A percentile compares a stretch with the other conserved stretches of the same genome.
phyloP scores from a whole-genome alignment of 2,888 invertebrate genomes.

The Aspidapion aeneum region DNA sequence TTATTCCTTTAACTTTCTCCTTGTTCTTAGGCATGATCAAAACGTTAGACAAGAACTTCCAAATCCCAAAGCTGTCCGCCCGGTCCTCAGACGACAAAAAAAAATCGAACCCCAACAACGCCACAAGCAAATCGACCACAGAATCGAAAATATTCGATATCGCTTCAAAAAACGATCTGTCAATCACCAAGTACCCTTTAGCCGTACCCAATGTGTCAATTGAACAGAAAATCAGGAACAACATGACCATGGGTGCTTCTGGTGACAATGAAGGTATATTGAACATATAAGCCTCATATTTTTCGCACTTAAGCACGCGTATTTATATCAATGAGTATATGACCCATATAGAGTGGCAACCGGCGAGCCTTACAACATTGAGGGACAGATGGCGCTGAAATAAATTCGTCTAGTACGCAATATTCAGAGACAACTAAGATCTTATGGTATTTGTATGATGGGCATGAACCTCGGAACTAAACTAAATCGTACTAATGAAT shows the following conservation, averaged over 20 bases:
- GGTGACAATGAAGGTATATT: conserved; percentile 18
- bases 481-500: too few relatives aligned
- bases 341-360: too few relatives aligned
- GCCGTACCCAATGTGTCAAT: conserved; percentile 41
- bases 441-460: too few relatives aligned
- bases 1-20: too few relatives aligned
- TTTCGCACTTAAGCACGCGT: too few relatives aligned
- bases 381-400: too few relatives aligned
- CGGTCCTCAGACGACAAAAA: conserved; percentile 47
- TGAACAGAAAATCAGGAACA: conserved; percentile 43
- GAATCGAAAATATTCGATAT: conserved; percentile 44
- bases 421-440: too few relatives aligned
- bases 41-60: conserved; percentile 78
- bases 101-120: conserved; percentile 36
- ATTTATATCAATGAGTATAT: too few relatives aligned
- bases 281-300: too few relatives aligned
- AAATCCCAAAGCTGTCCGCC: conserved; percentile 79
- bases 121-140: conserved; percentile 36
- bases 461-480: too few relatives aligned
- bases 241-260: conserved; percentile 32
- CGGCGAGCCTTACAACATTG: too few relatives aligned
- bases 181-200: conserved; percentile 40
- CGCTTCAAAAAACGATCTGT: conserved; percentile 36
- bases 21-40: conserved; percentile 60
- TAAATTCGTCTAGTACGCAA: too few relatives aligned